Evolutionary conservation across 2,113 vertebrate species (phyloP), one percentile per base, ranked within the genome.

Genomic region (Narcine bancroftii): DNA sequence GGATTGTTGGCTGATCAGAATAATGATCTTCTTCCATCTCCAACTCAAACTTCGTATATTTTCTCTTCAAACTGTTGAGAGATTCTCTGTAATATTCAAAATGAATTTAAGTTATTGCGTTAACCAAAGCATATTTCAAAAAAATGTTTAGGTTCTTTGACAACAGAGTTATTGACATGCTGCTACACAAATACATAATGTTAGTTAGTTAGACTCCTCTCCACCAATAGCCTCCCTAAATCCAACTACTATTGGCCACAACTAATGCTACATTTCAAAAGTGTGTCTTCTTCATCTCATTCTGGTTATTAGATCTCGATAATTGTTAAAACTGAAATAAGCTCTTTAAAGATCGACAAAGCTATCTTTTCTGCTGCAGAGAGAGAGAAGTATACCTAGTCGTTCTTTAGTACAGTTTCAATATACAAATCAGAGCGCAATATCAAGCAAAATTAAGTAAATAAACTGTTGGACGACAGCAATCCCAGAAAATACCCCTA

Each of bases 61-160:
- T 99, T 94, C 95, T 97, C 95, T 99, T 99, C 93, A 99, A 94
- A 92, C 98, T 99, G 94, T 97, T 96, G 93, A 99, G 96, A 47
- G 98, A 99, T 93, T 99, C 98, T 93, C 99, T 99, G 93, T 65
- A 42, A 81, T 63, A 26, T 85, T 72, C n/a, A 91, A 7, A 26
- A 93, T 4, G 17, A 24, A 79, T 9, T 36, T 65, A 56, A 81
- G 19, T 21, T 39, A 66, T 56, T 75, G 66, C 13, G 11, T 81
- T 26, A 79, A 76, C 3, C 6, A 33, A 60, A 53, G 63, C 17
- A 39, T 7, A 45, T 56, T 42, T 76, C 19, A 92, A 76, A 71
- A 76, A 71, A 60, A 79, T 53, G 19, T 45, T 66, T 39, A 66
- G 17, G 36, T 2, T 65, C 60, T 36, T 39, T 89, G 85, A 63